Evolutionary conservation across 2,888 invertebrate genomes (phyloP), one percentile per base, ranked within the genome.

Genomic region (Diarsia rubi): DNA sequence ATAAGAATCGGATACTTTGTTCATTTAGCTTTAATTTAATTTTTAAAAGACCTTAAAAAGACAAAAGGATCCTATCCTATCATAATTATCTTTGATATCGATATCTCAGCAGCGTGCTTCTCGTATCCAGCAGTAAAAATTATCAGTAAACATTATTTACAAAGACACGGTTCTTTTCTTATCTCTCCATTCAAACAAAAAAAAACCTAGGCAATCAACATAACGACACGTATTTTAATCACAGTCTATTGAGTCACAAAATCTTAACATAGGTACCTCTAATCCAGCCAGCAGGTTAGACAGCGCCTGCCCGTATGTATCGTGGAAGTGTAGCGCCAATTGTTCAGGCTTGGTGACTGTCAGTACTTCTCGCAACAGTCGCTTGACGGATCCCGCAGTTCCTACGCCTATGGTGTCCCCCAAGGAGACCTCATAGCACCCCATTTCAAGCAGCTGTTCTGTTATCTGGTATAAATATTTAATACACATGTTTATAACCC

Each of bases 391-490:
- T 5, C 97, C 98, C 0, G 98, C 98, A 0, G 99, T 99, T 31
- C 99, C 99, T 2, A 99, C 98, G 2, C 99, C 99, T 73, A 99
- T 99, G 0, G 99, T 99, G 92, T 99, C 99, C 0, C 99, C 99
- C 66, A 99, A 94, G 2, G 99, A 99, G 57, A 99, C 97, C 95
- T 99, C 99, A 93, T 99, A 99, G 92, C 99, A 99, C 3, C 99
- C 99, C 97, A 98, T 97, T 14, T 97, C 96, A 60, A 98, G 96
- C 87, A 99, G 95, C 2, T 97, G 95, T 87, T 98, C 97, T 0
- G 98, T 97, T 89, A 96, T 94, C 97, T 96, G 81, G 66, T 65
- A 52, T 45, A 12, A 68, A 37, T 27, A 76, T 85, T 62, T n/a
- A n/a, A 60, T 37, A 42, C 3, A 60, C 2, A 57, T 49, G 2